These are phyloP conservation scores for Daubentonia madagascariensis DNA, from an alignment of 2,113 vertebrate genomes.

Conservation along the genomic window DNA sequence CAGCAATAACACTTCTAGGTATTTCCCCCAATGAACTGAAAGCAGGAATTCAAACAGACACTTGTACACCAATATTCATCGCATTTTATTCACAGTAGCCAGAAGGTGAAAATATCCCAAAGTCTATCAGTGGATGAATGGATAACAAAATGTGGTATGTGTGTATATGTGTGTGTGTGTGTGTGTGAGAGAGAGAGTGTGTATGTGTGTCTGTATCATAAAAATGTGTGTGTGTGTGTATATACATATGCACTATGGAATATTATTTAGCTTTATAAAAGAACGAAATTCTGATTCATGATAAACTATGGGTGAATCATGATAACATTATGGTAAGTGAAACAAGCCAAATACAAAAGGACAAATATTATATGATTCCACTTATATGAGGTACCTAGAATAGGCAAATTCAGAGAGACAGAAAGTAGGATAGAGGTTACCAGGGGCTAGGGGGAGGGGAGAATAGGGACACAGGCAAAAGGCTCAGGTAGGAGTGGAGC, in stretches of 20 bases:
- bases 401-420: neutral
- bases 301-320: neutral
- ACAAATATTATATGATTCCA: neutral
- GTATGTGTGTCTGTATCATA: too few relatives aligned
- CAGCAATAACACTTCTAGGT: neutral
- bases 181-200: too few relatives aligned
- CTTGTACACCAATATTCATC: neutral
- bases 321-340: neutral
- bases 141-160: neutral
- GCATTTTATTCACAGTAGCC: neutral
- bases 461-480: neutral
- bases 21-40: neutral
- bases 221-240: neutral
- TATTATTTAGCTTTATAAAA: neutral
- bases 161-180: neutral
- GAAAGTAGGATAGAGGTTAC: neutral
- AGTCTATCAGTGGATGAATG: neutral
- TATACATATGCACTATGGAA: neutral
- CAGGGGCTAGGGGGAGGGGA: neutral
- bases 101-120: neutral
- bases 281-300: neutral
- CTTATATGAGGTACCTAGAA: neutral
- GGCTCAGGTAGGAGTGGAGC: neutral
- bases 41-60: neutral
- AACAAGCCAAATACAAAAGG: neutral